These are phyloP conservation scores for Hyles lineata DNA, from an alignment of 2,888 invertebrate species.

Conservation along the genomic window DNA sequence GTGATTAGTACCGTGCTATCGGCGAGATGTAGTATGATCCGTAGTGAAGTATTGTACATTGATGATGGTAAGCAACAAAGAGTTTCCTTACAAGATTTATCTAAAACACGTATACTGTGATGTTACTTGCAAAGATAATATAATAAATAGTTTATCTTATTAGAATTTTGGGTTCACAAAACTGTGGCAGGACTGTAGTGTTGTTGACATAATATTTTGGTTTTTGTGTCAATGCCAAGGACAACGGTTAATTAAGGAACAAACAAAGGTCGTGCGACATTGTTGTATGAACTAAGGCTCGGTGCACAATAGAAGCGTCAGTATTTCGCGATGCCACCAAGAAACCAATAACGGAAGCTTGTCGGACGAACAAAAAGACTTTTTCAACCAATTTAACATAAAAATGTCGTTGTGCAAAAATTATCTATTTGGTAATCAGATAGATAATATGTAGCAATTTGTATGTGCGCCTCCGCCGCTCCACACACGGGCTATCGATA, in stretches of 20 bases:
- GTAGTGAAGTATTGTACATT: too few species aligned
- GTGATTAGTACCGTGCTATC: too few species aligned
- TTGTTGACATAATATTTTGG: conserved; percentile 2
- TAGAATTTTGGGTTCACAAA: too few species aligned
- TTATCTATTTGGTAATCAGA: conserved; percentile 32
- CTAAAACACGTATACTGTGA: too few species aligned
- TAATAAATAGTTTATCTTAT: too few species aligned
- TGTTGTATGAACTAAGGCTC: conserved; percentile 1
- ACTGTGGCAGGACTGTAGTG: not conserved
- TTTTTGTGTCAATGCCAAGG: conserved; percentile 22
- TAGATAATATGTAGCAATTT: conserved; percentile 44
- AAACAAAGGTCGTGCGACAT: not conserved
- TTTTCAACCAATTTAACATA: conserved; percentile 30
- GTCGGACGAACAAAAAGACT: conserved; percentile 25
- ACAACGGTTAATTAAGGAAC: not conserved
- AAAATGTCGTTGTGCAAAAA: conserved; percentile 47
- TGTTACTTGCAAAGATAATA: too few species aligned
- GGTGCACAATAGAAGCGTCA: not conserved
- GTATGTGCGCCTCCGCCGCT: conserved; percentile 68
- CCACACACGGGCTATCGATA: conserved; percentile 73
- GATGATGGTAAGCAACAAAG: too few species aligned
- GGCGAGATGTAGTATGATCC: too few species aligned
- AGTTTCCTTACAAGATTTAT: too few species aligned
- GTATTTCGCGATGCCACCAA: not conserved
- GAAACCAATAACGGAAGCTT: conserved; percentile 8